phyloP scores from a whole-genome alignment of 2,797 vertebrate species.

The Heterohyrax brucei region DNA sequence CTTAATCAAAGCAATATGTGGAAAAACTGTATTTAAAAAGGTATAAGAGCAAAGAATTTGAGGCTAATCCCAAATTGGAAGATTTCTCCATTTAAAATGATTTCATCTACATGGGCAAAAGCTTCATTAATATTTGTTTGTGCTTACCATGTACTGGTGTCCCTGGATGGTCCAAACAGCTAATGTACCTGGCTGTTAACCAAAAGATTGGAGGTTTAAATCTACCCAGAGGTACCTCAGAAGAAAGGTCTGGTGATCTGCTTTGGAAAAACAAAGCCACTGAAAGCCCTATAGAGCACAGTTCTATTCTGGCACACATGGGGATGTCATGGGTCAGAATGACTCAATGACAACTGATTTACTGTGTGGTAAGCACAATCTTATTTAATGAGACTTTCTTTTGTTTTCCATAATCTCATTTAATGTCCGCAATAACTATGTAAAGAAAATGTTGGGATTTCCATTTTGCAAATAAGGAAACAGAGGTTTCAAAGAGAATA shows the following conservation, averaged over 20 bases:
- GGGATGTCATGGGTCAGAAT: too few relatives aligned
- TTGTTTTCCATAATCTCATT: not conserved
- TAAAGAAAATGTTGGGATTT: not conserved
- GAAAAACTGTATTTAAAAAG: not conserved
- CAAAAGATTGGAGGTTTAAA: too few relatives aligned
- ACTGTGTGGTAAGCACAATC: not conserved
- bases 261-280: too few relatives aligned
- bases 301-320: too few relatives aligned
- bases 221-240: too few relatives aligned
- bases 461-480: not conserved
- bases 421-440: not conserved
- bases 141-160: too few relatives aligned
- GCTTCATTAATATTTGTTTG: not conserved
- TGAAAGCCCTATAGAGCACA: too few relatives aligned
- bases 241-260: too few relatives aligned
- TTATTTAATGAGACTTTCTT: constrained; percentile 8
- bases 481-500: not conserved
- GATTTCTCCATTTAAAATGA: constrained; percentile 39
- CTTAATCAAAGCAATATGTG: not conserved
- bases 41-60: not conserved
- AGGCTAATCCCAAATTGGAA: not conserved
- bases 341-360: not conserved
- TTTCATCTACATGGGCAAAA: constrained; percentile 13
- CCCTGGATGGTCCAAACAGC: too few relatives aligned
- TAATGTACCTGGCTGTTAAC: too few relatives aligned